phyloP scores from a whole-genome alignment of 2,113 vertebrate genomes.

The Prochilodus magdalenae region DNA sequence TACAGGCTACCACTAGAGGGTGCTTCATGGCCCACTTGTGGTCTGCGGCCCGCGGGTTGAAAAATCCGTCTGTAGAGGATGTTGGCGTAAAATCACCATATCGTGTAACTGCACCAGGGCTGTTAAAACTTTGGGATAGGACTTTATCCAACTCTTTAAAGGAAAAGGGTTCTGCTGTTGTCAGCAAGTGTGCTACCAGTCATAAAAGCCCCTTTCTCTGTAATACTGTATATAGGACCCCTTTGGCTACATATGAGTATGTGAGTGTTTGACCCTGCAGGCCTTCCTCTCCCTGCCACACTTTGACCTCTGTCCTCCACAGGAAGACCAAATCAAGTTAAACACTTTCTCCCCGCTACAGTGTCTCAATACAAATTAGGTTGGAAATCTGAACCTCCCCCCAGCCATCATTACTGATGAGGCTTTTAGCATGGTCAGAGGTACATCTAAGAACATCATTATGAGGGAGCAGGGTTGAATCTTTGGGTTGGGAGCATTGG shows the following conservation, averaged over 20 bases:
- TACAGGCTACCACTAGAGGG: too few relatives aligned
- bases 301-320: slow-evolving; percentile 62
- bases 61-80: too few relatives aligned
- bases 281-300: slow-evolving; percentile 58
- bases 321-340: slow-evolving; percentile 68
- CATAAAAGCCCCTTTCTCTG: neutral
- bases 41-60: too few relatives aligned
- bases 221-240: too few relatives aligned
- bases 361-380: slow-evolving; percentile 68
- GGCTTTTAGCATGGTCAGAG: slow-evolving; percentile 26
- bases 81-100: too few relatives aligned
- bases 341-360: slow-evolving; percentile 43
- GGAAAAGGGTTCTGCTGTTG: too few relatives aligned
- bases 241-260: neutral
- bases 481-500: neutral
- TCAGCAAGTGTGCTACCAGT: too few relatives aligned
- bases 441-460: slow-evolving; percentile 27
- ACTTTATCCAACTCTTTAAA: too few relatives aligned
- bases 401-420: slow-evolving; percentile 28
- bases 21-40: too few relatives aligned
- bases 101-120: too few relatives aligned
- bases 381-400: slow-evolving; percentile 28
- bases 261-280: neutral
- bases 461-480: neutral
- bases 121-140: too few relatives aligned